Conservation (phyloP, 2,797 vertebrate genomes). For the Taeniopygia guttata region DNA sequence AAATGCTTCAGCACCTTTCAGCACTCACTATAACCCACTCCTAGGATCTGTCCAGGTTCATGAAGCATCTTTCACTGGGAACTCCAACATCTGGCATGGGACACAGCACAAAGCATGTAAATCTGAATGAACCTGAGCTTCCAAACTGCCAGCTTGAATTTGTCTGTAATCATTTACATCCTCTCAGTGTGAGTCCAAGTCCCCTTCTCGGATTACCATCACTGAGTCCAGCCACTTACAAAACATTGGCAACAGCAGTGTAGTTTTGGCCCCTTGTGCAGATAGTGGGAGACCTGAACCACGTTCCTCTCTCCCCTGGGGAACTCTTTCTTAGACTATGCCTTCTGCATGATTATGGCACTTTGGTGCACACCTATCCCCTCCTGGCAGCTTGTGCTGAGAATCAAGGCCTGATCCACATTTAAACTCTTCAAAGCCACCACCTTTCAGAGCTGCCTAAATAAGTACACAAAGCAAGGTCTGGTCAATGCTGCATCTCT, state of each 20-base stretch:
- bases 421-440: not conserved
- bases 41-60: not conserved
- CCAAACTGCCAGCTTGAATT: not conserved
- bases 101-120: not conserved
- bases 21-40: not conserved
- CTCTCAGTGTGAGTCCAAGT: not conserved
- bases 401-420: not conserved
- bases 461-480: not conserved
- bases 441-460: not conserved
- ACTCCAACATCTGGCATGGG: not conserved
- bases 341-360: not conserved
- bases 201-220: not conserved
- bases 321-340: not conserved
- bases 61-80: not conserved
- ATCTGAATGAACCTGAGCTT: not conserved
- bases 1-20: not conserved
- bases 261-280: not conserved
- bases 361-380: not conserved
- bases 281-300: not conserved
- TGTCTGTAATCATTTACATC: not conserved
- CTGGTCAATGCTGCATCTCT: not conserved
- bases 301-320: rapidly evolving
- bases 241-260: rapidly evolving
- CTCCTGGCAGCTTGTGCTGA: not conserved
- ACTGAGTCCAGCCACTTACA: not conserved